These are phyloP conservation scores for Apodemia mormo DNA, from an alignment of 2,888 invertebrate genomes.

Conservation along the genomic window DNA sequence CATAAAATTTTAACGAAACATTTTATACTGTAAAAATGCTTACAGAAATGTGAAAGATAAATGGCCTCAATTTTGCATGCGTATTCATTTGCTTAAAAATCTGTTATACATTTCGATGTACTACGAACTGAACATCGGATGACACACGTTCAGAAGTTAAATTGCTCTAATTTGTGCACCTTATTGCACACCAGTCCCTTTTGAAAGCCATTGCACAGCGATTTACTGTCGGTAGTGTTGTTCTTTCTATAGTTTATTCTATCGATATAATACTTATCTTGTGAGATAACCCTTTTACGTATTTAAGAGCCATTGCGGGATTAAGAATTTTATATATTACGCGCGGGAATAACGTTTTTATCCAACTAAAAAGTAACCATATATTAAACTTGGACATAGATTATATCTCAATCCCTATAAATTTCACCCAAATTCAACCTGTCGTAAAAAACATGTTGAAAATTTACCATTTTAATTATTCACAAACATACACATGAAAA, in stretches of 20 bases:
- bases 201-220: slow-evolving; percentile 61
- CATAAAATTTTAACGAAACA: background rate
- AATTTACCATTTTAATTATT: no score
- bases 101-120: slow-evolving; percentile 11
- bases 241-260: background rate
- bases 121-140: slow-evolving; percentile 34
- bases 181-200: slow-evolving; percentile 61
- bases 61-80: slow-evolving; percentile 20
- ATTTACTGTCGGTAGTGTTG: slow-evolving; percentile 60
- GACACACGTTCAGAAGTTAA: slow-evolving; percentile 71
- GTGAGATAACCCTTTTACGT: no score
- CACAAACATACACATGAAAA: no score
- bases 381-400: no score
- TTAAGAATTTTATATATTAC: background rate
- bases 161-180: slow-evolving; percentile 76
- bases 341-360: no score
- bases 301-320: background rate
- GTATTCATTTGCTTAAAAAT: slow-evolving; percentile 42
- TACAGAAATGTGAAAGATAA: slow-evolving; percentile 11
- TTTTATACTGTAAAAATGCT: background rate
- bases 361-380: no score
- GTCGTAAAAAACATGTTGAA: no score
- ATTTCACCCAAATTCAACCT: no score
- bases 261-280: background rate
- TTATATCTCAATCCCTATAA: no score